Evolutionary conservation across 2,797 vertebrate genomes (phyloP).

Genomic region (Chelon labrosus): DNA sequence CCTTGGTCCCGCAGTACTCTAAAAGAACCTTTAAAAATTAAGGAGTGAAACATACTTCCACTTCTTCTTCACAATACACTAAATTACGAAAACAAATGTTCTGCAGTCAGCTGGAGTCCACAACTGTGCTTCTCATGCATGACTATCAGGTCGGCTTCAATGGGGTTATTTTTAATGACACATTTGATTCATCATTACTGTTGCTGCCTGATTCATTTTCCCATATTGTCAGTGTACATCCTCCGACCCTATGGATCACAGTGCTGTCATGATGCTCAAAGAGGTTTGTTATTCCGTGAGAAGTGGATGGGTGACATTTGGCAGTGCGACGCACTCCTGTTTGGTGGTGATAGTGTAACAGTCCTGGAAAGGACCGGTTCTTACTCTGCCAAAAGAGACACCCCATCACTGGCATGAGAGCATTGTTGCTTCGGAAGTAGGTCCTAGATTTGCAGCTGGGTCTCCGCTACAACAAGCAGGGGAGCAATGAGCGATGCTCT

Average conservation of each 20-base stretch:
- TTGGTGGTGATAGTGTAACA: conserved; percentile 60
- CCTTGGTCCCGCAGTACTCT: not conserved
- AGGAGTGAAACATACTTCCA: not conserved
- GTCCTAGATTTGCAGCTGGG: conserved; percentile 28
- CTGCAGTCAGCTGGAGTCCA: not conserved
- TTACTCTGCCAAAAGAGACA: conserved; percentile 46
- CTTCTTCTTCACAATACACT: not conserved
- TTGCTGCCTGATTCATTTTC: conserved; percentile 26
- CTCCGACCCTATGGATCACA: conserved; percentile 33
- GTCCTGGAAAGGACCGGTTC: conserved; percentile 37
- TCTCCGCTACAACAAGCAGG: conserved; percentile 26
- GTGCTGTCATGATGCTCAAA: conserved; percentile 32
- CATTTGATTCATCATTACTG: conserved; percentile 11
- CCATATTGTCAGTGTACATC: conserved; percentile 15
- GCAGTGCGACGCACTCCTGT: conserved; percentile 49
- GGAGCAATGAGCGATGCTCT: not conserved
- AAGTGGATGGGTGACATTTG: conserved; percentile 52
- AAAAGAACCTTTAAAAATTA: not conserved
- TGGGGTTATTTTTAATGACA: not conserved
- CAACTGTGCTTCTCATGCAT: conserved; percentile 2
- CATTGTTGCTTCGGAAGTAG: conserved; percentile 37
- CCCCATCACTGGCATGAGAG: conserved; percentile 37
- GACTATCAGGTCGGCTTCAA: not conserved
- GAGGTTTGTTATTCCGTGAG: conserved; percentile 42
- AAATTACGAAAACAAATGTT: not conserved